A percentile compares a stretch with the other conserved stretches of the same genome.
phyloP scores from a whole-genome alignment of 2,113 vertebrate species.

The Brienomyrus longianalis region DNA sequence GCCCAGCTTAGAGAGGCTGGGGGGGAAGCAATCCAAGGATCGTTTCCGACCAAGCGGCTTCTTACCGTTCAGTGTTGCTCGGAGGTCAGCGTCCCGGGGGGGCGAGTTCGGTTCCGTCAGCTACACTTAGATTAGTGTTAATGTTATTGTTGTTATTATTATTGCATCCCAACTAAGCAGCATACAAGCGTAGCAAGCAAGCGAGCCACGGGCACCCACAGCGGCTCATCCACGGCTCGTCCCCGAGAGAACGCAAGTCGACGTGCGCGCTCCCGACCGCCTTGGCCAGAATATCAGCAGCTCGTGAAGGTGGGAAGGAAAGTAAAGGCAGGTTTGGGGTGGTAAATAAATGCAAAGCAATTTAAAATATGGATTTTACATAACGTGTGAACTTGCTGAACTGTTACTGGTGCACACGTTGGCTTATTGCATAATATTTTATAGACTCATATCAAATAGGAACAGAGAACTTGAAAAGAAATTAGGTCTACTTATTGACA shows the following conservation, averaged over 20 bases:
- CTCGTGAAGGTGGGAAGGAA: neutral
- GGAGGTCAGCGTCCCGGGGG: neutral
- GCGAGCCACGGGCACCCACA: neutral
- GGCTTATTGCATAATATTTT: neutral
- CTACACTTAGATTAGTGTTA: neutral
- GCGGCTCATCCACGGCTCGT: neutral
- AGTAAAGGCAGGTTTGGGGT: neutral
- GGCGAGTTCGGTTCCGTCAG: neutral
- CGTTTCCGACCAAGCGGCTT: neutral
- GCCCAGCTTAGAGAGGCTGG: neutral
- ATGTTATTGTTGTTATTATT: neutral
- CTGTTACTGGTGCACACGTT: neutral
- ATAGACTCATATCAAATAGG: neutral
- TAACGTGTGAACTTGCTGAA: neutral
- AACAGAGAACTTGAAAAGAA: neutral
- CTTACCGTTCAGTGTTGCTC: conserved; percentile 34
- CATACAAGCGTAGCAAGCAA: neutral
- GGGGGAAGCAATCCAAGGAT: neutral
- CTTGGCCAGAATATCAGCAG: neutral
- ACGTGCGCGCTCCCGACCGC: conserved; percentile 16
- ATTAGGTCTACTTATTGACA: neutral
- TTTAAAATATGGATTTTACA: neutral
- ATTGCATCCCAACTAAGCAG: conserved; percentile 18
- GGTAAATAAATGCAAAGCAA: neutral
- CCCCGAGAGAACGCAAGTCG: neutral